phyloP scores from a whole-genome alignment of 2,113 vertebrate genomes.

The Melanotaenia duboulayi region DNA sequence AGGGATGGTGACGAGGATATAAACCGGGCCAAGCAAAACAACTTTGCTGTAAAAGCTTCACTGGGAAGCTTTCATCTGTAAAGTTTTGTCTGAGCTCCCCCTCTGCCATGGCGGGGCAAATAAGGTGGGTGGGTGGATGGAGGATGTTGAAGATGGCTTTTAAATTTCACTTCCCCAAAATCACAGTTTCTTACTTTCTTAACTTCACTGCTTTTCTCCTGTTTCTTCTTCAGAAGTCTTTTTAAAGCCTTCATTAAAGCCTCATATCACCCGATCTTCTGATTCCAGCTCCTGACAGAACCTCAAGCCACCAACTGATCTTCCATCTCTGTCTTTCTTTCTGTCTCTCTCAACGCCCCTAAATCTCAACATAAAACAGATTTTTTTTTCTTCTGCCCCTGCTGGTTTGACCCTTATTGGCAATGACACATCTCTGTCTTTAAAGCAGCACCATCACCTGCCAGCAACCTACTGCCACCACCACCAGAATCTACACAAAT shows the following conservation, averaged over 20 bases:
- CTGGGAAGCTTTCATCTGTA: conserved; percentile 60
- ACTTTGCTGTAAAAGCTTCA: conserved; percentile 59
- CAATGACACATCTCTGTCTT: conserved; percentile 32
- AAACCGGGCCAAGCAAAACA: conserved; percentile 58
- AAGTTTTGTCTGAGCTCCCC: conserved; percentile 38
- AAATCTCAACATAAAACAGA: conserved; percentile 20
- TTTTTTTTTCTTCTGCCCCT: conserved; percentile 30
- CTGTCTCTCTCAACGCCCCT: conserved; percentile 9
- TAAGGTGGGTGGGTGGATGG: conserved; percentile 16
- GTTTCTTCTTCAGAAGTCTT: conserved; percentile 32
- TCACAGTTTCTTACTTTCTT: conserved; percentile 15
- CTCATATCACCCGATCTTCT: conserved; percentile 41
- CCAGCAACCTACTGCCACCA: conserved; percentile 12
- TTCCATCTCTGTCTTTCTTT: conserved; percentile 3
- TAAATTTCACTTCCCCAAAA: conserved; percentile 26
- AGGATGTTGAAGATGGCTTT: conserved; percentile 26
- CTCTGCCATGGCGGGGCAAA: conserved; percentile 39
- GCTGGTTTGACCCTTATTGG: conserved; percentile 40
- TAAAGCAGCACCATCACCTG: conserved; percentile 25
- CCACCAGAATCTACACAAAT: conserved; percentile 19
- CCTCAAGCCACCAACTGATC: conserved; percentile 47
- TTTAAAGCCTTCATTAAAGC: conserved; percentile 41
- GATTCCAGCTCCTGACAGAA: conserved; percentile 43
- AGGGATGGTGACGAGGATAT: conserved; percentile 56
- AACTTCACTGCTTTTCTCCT: background rate